A percentile compares a stretch with the other conserved stretches of the same genome.
phyloP scores from a whole-genome alignment of 2,797 vertebrate species.

The Thunnus albacares region DNA sequence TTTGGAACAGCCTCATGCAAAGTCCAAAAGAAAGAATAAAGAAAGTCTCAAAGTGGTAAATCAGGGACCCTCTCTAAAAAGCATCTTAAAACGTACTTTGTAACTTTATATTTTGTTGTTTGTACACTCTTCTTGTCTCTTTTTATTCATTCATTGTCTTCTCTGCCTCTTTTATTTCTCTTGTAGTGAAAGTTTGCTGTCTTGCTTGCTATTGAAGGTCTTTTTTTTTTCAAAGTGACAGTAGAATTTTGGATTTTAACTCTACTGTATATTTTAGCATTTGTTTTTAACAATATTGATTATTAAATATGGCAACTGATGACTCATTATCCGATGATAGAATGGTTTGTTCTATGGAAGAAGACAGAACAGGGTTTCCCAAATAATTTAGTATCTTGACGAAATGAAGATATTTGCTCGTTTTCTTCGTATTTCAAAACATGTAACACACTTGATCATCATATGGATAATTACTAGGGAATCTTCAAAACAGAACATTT shows the following conservation, averaged over 20 bases:
- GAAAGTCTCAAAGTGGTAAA: too few relatives aligned
- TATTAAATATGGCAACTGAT: background rate
- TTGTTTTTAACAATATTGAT: background rate
- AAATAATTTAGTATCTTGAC: background rate
- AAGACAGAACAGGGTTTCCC: too few relatives aligned
- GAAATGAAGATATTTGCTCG: background rate
- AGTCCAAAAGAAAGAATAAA: too few relatives aligned
- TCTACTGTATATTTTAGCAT: background rate
- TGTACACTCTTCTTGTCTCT: background rate
- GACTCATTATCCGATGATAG: background rate
- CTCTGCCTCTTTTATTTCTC: background rate
- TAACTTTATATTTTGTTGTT: background rate
- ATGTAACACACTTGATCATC: background rate
- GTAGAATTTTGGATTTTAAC: background rate
- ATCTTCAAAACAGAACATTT: background rate
- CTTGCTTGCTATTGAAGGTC: constrained; percentile 8
- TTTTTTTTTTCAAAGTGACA: background rate
- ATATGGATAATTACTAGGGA: background rate
- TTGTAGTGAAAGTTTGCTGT: background rate
- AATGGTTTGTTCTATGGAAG: background rate
- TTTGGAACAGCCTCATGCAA: too few relatives aligned
- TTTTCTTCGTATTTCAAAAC: background rate
- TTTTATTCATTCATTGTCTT: background rate
- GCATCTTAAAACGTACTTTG: background rate
- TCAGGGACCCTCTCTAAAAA: background rate